Conservation (phyloP, 2,888 invertebrate genomes). For the Coenonympha arcania region DNA sequence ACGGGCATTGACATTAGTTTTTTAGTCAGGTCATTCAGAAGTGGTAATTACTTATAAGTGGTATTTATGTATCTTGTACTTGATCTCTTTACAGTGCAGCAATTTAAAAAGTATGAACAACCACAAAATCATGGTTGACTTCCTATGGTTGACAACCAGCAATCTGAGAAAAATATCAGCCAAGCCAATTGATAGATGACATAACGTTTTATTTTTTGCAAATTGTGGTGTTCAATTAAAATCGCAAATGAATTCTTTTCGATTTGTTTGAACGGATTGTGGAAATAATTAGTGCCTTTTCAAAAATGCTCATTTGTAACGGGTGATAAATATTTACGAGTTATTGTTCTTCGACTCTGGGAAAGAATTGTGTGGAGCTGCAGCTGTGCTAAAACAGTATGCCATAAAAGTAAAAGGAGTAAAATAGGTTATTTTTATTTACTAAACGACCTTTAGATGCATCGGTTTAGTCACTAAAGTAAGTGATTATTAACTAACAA, state of each 20-base stretch:
- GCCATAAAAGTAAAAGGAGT: too few species aligned
- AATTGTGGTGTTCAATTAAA: constrained; percentile 34
- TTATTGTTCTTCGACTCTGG: constrained; percentile 58
- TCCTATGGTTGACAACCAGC: not conserved
- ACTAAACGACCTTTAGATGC: too few species aligned
- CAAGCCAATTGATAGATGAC: not conserved
- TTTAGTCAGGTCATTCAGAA: too few species aligned
- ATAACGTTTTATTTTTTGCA: not conserved
- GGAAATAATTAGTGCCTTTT: constrained; percentile 70
- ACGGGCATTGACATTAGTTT: too few species aligned
- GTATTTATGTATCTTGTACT: too few species aligned
- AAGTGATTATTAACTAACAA: too few species aligned
- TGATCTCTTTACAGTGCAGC: too few species aligned
- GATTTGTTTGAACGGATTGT: constrained; percentile 51
- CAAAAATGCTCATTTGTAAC: constrained; percentile 69
- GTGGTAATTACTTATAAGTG: too few species aligned
- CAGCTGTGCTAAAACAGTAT: not conserved
- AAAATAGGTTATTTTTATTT: too few species aligned
- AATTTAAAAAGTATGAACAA: too few species aligned
- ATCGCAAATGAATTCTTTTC: constrained; percentile 58
- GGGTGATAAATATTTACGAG: constrained; percentile 73
- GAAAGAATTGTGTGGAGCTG: constrained; percentile 45
- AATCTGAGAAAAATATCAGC: not conserved
- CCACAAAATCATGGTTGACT: too few species aligned
- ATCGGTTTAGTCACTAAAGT: too few species aligned